Conservation (phyloP, 2,888 invertebrate genomes). For the Athalia rosae region DNA sequence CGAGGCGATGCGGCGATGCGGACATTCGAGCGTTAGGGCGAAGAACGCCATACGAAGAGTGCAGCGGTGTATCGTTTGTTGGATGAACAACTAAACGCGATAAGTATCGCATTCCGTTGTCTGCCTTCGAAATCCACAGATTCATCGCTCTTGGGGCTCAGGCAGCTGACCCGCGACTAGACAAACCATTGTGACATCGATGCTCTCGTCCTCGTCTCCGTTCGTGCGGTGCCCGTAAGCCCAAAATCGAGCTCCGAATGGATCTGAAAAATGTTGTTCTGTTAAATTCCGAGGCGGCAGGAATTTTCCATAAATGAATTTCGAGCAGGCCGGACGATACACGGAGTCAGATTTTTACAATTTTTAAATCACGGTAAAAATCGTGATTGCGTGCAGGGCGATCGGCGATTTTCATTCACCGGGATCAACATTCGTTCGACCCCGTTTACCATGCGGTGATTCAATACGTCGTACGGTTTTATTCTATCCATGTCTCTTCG, state of each 20-base stretch:
- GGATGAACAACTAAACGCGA: neutral
- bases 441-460: no score
- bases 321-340: no score
- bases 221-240: neutral
- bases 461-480: no score
- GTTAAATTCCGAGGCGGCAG: no score
- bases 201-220: neutral
- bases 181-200: slow-evolving; percentile 10
- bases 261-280: no score
- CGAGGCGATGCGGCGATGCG: neutral
- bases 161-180: slow-evolving; percentile 4
- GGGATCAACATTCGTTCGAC: no score
- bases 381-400: no score
- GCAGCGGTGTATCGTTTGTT: neutral
- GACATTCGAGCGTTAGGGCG: neutral
- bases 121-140: neutral
- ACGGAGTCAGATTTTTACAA: no score
- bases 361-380: no score
- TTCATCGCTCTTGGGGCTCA: slow-evolving; percentile 11
- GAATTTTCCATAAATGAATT: no score
- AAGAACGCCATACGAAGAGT: neutral
- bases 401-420: no score
- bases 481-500: no score
- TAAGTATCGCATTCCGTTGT: slow-evolving; percentile 35
- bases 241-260: neutral